Percentiles rank a stretch among this genome's conserved stretches.
Evolutionary conservation across 2,797 vertebrate species (phyloP).

Genomic region (Periophthalmus magnuspinnatus): DNA sequence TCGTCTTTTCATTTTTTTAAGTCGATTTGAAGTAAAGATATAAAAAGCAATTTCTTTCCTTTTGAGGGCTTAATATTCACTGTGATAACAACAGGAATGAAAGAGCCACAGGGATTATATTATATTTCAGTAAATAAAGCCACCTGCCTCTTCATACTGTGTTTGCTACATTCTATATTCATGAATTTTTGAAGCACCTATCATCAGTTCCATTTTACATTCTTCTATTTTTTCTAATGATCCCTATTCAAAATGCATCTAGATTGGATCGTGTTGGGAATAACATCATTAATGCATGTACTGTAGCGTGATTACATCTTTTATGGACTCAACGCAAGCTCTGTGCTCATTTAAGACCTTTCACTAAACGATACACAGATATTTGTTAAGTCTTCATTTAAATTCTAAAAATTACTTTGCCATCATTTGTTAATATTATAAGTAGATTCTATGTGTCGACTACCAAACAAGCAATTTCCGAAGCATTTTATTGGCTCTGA

Average conservation of each 20-base stretch:
- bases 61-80: neutral
- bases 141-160: slow-evolving; percentile 11
- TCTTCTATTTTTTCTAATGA: slow-evolving; percentile 33
- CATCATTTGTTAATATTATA: slow-evolving; percentile 21
- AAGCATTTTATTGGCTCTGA: slow-evolving; percentile 35
- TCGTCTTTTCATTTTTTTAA: neutral
- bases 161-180: slow-evolving; percentile 12
- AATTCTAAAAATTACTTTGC: slow-evolving; percentile 19
- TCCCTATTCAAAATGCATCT: slow-evolving; percentile 38
- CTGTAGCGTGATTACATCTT: slow-evolving; percentile 52
- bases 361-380: slow-evolving; percentile 51
- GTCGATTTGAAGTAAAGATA: neutral
- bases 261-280: slow-evolving; percentile 29
- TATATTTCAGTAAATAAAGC: neutral
- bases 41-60: neutral
- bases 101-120: neutral
- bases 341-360: slow-evolving; percentile 48
- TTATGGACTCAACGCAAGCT: slow-evolving; percentile 45
- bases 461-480: slow-evolving; percentile 36
- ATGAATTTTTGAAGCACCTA: slow-evolving; percentile 29
- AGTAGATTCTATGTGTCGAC: slow-evolving; percentile 21
- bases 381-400: slow-evolving; percentile 28
- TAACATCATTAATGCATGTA: slow-evolving; percentile 38
- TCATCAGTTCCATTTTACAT: slow-evolving; percentile 35
- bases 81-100: neutral